These are phyloP conservation scores for Oppia nitens DNA, from an alignment of 1,140 invertebrate species.

Conservation along the genomic window DNA sequence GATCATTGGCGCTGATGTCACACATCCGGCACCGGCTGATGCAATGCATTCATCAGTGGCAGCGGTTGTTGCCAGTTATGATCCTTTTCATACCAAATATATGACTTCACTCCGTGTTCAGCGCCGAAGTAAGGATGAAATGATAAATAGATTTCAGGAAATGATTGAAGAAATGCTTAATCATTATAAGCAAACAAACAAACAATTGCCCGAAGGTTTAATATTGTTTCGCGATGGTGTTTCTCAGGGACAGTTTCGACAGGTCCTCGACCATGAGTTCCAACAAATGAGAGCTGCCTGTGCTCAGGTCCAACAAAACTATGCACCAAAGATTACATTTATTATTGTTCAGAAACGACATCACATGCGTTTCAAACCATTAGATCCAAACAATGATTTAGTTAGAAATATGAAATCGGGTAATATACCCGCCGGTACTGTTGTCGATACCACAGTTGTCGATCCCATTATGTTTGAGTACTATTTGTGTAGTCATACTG, in stretches of 20 bases:
- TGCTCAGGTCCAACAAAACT: constrained; percentile 36
- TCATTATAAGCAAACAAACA: constrained; percentile 29
- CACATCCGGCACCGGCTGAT: constrained; percentile 51
- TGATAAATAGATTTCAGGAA: background rate
- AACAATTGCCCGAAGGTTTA: constrained; percentile 40
- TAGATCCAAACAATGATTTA: background rate
- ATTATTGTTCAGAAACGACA: constrained; percentile 16
- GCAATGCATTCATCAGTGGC: constrained; percentile 56
- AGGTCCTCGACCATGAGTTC: constrained; percentile 17
- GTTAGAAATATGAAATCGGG: constrained; percentile 36
- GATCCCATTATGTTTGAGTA: constrained; percentile 15
- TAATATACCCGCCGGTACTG: constrained; percentile 20
- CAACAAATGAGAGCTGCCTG: constrained; percentile 14
- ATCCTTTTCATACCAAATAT: constrained; percentile 9
- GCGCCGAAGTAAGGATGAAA: constrained; percentile 6
- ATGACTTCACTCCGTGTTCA: constrained; percentile 11
- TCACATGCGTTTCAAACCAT: constrained; percentile 12
- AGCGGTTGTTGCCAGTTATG: constrained; percentile 34
- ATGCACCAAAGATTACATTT: constrained; percentile 59
- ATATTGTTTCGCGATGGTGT: constrained; percentile 65
- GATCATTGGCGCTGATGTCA: constrained; percentile 50
- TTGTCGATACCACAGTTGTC: constrained; percentile 19
- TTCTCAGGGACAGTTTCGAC: constrained; percentile 45
- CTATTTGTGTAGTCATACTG: constrained; percentile 35
- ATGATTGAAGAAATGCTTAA: constrained; percentile 24